A percentile compares a stretch with the other conserved stretches of the same genome.
Evolutionary conservation across 2,797 vertebrate genomes (phyloP).

Genomic region (Cuculus canorus): DNA sequence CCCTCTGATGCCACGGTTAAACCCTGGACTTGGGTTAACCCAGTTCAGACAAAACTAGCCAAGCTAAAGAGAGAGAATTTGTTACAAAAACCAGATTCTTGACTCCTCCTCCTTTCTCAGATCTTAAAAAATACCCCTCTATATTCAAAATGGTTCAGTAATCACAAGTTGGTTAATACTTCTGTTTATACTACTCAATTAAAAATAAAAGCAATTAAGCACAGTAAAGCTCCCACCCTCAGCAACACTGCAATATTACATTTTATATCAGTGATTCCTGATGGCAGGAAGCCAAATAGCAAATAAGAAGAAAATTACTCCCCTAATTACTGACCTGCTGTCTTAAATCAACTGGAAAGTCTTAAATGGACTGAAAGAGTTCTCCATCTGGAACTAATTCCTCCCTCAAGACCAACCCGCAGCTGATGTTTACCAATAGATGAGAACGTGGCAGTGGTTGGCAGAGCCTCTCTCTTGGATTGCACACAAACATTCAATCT

Average conservation of each 20-base stretch:
- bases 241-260: background rate
- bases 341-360: constrained; percentile 13
- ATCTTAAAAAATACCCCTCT: background rate
- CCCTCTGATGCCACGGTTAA: accelerated
- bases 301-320: background rate
- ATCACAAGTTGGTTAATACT: background rate
- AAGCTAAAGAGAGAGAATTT: background rate
- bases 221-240: background rate
- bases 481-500: background rate
- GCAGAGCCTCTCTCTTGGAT: constrained; percentile 7
- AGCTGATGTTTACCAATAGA: constrained; percentile 67
- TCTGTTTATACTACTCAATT: background rate
- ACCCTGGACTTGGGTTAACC: background rate
- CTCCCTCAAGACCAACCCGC: constrained; percentile 22
- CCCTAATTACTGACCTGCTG: constrained; percentile 48
- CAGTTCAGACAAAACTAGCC: background rate
- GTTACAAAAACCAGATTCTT: background rate
- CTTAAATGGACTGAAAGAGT: constrained; percentile 10
- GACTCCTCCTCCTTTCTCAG: background rate
- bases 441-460: constrained; percentile 60
- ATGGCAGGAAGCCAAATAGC: background rate
- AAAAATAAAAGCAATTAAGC: background rate
- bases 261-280: background rate
- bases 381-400: constrained; percentile 59
- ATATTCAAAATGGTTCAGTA: background rate